Conservation (phyloP, 1,140 invertebrate species). For the Cheumatopsyche charites region DNA sequence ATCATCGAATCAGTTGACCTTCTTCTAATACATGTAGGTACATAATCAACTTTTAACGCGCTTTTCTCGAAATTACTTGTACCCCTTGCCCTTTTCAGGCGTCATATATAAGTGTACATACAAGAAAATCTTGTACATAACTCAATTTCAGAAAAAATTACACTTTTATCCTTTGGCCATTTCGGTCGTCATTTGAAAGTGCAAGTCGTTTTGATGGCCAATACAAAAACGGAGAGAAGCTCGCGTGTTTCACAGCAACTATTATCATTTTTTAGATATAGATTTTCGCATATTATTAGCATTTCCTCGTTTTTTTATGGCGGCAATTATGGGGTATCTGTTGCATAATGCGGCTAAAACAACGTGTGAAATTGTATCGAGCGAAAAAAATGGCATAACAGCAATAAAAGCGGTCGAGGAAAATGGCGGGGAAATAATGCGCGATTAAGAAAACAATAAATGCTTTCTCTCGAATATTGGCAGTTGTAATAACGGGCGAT, state of each 20-base stretch:
- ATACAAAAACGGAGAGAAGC: not conserved
- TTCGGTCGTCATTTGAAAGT: not conserved
- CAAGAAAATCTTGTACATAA: too few species aligned
- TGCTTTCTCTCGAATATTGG: constrained; percentile 20
- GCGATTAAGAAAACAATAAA: constrained; percentile 22
- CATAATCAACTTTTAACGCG: too few species aligned
- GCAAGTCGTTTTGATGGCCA: not conserved
- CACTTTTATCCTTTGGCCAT: too few species aligned
- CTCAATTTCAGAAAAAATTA: too few species aligned
- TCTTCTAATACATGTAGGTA: too few species aligned
- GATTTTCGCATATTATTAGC: not conserved
- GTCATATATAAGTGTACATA: too few species aligned
- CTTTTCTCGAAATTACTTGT: too few species aligned
- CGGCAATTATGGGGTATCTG: not conserved
- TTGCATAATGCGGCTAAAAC: not conserved
- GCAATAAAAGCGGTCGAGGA: not conserved
- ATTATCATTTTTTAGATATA: too few species aligned
- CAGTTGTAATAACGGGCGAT: not conserved
- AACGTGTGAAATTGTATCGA: not conserved
- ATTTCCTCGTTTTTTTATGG: constrained; percentile 12
- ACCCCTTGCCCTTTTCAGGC: too few species aligned
- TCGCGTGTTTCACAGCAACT: too few species aligned
- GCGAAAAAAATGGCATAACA: constrained; percentile 7
- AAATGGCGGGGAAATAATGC: not conserved
- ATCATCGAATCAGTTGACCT: too few species aligned